Evolutionary conservation across 2,888 invertebrate species (phyloP), one percentile per base, ranked within the genome.

Genomic region (Adelognathus sp.): DNA sequence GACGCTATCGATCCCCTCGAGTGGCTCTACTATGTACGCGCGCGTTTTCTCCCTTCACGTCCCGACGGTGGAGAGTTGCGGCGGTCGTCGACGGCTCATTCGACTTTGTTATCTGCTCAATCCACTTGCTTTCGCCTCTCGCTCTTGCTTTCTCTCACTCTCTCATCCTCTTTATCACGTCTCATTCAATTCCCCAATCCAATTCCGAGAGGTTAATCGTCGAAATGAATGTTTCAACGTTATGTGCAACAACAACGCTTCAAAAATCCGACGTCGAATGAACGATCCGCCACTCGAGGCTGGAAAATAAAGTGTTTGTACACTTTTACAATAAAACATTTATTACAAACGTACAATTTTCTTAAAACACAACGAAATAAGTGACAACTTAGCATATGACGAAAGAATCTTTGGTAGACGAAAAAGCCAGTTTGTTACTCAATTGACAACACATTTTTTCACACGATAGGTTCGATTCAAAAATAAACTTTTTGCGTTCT

Each of bases 1-100:
- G 74, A 16, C 74, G 60, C 44, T 79, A 79, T 79, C 78, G 78
- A 79, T 79, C 74, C 74, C 60, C 78, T 70, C 60, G 31, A 70
- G 67, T 52, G 41, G 67, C 61, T 72, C 61, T 52, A 46, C 46
- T 50, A 56, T 67, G 74, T 78, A 61, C 36, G 31, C n/a, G n/a
- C n/a, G n/a, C n/a, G n/a, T n/a, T n/a, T 54, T 74, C 50, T 21
- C 64, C 36, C 58, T 31, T 31, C 33, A n/a, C 9, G 3, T 46
- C 14, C 31, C 21, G 66, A 31, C 33, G 24, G 46, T 31, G 66
- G 61, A 27, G 16, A n/a, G n/a, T 61, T 14, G 46, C 61, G 14
- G 39, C 67, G 61, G 70, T 58, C 61, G 75, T 60, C 69, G 52
- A 54, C 52, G 41, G 70, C 58, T 66, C 60, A 67, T 80, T 75